Evolutionary conservation across 2,888 invertebrate species (phyloP), one percentile per base, ranked within the genome.

Genomic region (Melanotus villosus): DNA sequence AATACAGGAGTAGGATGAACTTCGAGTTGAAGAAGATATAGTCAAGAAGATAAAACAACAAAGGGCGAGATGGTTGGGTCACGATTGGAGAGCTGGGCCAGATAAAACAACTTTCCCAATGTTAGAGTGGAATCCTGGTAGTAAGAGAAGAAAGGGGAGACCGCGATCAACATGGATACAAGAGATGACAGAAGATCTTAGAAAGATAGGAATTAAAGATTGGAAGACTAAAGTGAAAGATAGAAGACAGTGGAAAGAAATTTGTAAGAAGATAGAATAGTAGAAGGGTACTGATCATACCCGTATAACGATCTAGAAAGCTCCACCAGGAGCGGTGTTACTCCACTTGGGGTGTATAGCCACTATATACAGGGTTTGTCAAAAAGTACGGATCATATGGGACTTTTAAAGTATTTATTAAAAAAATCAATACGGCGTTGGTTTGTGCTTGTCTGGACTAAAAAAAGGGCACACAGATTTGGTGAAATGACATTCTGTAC

Each of bases 261-360:
- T 43, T 50, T 50, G 23, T 26, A 16, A 50, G 50, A 50, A 23
- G 26, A 50, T 50, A 26, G 50, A 50, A 12, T 50, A 50, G 50
- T 50, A 23, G 43, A 43, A 14, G 43, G 9, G 43, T 43, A 18
- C 43, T 43, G 43, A 43, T 43, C 7, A 26, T 7, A 26, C 43
- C 43, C 14, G 43, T 43, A 14, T 43, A 16, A 18, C 14, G 43
- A 43, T 50, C 7, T 50, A 12, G 50, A 50, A 23, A 21, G 26
- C 50, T 23, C 50, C 50, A n/a, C 26, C 50, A 50, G 50, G 50
- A 50, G 26, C 50, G 26, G 50, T 10, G 50, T 50, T 50, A 14
- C 23, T 43, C 43, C 26, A 26, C 3, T 7, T 26, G 30, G 54
- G 30, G 34, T 32, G 18, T 32, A 32, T 16, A 54, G 34, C 18